phyloP scores from a whole-genome alignment of 2,113 vertebrate species.

The Amblyornis subalaris region DNA sequence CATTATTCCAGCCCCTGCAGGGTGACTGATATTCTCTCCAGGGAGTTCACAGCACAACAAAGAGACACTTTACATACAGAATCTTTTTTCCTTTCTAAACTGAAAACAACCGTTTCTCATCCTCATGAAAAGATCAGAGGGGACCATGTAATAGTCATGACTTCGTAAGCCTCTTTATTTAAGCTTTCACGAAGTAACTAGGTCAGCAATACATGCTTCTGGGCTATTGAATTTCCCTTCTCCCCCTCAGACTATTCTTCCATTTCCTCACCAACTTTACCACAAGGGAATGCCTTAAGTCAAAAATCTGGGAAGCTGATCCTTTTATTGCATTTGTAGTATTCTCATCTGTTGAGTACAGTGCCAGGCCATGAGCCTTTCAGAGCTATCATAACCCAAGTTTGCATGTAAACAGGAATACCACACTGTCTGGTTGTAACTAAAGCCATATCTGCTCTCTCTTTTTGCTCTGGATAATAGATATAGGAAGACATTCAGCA shows the following conservation, averaged over 20 bases:
- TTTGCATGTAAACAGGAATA: conserved; percentile 8
- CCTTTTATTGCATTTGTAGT: conserved; percentile 35
- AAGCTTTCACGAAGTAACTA: conserved; percentile 37
- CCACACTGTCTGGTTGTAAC: conserved; percentile 12
- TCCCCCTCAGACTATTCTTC: conserved; percentile 20
- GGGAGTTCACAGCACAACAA: conserved; percentile 42
- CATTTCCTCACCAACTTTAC: conserved; percentile 32
- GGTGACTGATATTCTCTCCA: conserved; percentile 38
- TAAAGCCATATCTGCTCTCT: background rate
- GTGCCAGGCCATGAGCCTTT: background rate
- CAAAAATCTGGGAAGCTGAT: conserved; percentile 44
- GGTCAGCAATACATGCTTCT: conserved; percentile 16
- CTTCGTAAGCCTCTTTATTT: conserved; percentile 47
- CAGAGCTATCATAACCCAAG: background rate
- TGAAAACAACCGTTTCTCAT: conserved; percentile 51
- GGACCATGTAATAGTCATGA: conserved; percentile 55
- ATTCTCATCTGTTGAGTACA: background rate
- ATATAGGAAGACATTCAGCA: background rate
- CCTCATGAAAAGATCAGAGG: conserved; percentile 54
- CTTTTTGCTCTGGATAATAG: background rate
- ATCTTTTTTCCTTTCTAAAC: conserved; percentile 7
- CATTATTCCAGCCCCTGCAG: conserved; percentile 56
- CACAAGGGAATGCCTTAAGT: conserved; percentile 41
- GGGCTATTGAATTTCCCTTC: conserved; percentile 12
- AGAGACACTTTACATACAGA: conserved; percentile 35